These are phyloP conservation scores for Agonopterix heracliana DNA, from an alignment of 2,888 invertebrate species.

Conservation along the genomic window DNA sequence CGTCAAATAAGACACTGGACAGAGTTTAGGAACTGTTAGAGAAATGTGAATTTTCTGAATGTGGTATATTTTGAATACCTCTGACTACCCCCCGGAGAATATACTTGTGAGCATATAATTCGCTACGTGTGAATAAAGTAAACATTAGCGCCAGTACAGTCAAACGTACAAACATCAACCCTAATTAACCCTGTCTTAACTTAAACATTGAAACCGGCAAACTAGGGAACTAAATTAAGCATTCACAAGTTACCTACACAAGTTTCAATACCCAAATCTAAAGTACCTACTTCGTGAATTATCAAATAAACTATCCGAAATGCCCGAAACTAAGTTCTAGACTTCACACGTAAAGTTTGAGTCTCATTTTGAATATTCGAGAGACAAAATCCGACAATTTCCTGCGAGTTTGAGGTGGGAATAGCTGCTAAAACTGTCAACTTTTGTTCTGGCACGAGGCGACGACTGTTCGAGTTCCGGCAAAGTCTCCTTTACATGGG, in stretches of 20 bases:
- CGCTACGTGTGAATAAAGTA: too few species aligned
- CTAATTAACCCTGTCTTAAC: background rate
- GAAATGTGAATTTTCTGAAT: too few species aligned
- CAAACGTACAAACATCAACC: too few species aligned
- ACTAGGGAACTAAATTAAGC: background rate
- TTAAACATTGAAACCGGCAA: background rate
- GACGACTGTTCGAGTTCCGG: background rate
- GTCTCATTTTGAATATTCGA: constrained; percentile 3
- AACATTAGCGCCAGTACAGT: too few species aligned
- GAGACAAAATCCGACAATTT: constrained; percentile 7
- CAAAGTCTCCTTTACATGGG: too few species aligned
- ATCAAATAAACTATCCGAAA: constrained; percentile 3
- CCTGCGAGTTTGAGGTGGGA: constrained; percentile 1
- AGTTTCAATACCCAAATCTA: constrained; percentile 2
- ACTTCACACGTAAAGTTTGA: constrained; percentile 6
- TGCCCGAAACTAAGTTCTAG: constrained; percentile 1
- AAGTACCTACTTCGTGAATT: background rate
- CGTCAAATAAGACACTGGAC: too few species aligned
- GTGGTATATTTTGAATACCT: too few species aligned
- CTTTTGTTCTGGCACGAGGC: constrained; percentile 3
- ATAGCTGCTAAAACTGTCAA: constrained; percentile 7
- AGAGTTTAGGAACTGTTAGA: too few species aligned
- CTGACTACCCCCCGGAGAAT: too few species aligned
- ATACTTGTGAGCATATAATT: too few species aligned
- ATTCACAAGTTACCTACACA: background rate